Evolutionary conservation across 2,888 invertebrate genomes (phyloP), one percentile per base, ranked within the genome.

Genomic region (Ctenicera cuprea): DNA sequence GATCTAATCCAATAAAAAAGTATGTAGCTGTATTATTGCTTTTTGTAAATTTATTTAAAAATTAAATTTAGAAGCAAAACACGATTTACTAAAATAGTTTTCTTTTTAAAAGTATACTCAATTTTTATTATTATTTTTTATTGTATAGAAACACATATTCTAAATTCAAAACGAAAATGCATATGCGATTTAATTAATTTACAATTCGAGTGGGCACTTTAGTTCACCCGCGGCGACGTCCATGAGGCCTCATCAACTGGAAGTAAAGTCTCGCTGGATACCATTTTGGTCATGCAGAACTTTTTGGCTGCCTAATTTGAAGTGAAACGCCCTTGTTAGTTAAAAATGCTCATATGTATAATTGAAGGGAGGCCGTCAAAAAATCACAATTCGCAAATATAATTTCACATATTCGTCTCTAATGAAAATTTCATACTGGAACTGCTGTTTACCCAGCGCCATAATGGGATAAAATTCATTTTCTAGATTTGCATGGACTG

Each of bases 401-500:
- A 71, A 71, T 71, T 71, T 63, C 64, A 20, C 64, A 38, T 71
- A 71, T 71, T 71, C 54, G 64, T 71, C 71, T 57, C 71, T 71
- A 71, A 71, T 71, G 71, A 71, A 71, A 71, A 71, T 71, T 71
- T 71, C 71, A 71, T 71, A 71, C 64, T 57, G 71, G 43, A 70
- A 71, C 64, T 64, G 71, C 50, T 80, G 77, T 80, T 80, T 81
- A 79, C 79, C 69, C 69, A 59, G 54, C 69, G 59, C 73, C 69
- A 81, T 81, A 82, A 82, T 77, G 77, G 80, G 79, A 82, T 80
- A 80, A 82, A 82, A 81, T 81, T 80, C 79, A 82, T 82, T 81
- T 81, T 79, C 80, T 65, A 77, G 81, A 83, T 82, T 82, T 83
- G 81, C 82, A 81, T 80, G 80, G 77, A 74, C 80, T 82, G 83